These are phyloP conservation scores for Dryobotodes eremita DNA, from an alignment of 2,888 invertebrate species.

Conservation along the genomic window DNA sequence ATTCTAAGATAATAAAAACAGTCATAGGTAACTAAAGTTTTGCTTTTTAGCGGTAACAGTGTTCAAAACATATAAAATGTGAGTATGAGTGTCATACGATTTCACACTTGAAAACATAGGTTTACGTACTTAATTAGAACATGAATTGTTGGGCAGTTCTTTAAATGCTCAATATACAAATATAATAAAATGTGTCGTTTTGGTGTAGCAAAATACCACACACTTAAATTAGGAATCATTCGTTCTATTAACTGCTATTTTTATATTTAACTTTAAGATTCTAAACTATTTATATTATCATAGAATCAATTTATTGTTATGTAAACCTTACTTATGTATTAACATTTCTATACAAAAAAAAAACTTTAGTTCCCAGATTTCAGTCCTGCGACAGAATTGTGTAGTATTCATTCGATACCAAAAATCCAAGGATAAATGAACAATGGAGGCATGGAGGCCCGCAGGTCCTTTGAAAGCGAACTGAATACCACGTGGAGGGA, in stretches of 20 bases:
- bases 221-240: neutral
- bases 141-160: no score
- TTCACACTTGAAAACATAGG: no score
- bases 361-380: neutral
- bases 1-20: no score
- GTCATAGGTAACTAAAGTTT: no score
- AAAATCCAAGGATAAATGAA: slow-evolving; percentile 72
- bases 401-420: slow-evolving; percentile 59
- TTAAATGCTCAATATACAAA: no score
- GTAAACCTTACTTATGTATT: neutral
- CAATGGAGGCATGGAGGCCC: slow-evolving; percentile 66
- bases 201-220: no score
- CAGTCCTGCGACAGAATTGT: slow-evolving; percentile 18
- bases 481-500: slow-evolving; percentile 65
- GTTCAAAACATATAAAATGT: no score
- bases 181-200: no score
- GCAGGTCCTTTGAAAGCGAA: slow-evolving; percentile 68
- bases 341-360: neutral
- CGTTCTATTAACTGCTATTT: neutral
- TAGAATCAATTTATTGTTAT: neutral
- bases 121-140: no score
- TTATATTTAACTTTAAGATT: neutral
- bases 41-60: no score
- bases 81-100: no score
- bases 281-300: neutral